Percentiles rank a stretch among this genome's conserved stretches.
These are phyloP conservation scores for Oscheius onirici DNA, from an alignment of 2,888 invertebrate species.

Conservation along the genomic window DNA sequence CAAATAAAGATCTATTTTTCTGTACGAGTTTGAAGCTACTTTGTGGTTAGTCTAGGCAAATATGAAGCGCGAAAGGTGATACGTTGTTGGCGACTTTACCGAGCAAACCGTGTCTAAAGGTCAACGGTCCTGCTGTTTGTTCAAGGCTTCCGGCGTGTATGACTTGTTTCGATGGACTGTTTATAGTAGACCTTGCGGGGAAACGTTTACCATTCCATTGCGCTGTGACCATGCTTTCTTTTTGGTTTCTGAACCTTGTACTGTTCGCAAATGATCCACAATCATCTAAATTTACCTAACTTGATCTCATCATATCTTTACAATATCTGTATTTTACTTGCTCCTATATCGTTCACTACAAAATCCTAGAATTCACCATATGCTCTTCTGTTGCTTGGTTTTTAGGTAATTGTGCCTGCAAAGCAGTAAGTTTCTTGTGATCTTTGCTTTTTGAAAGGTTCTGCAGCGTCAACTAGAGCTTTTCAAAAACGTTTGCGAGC, in stretches of 20 bases:
- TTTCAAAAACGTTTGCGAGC: too few species aligned
- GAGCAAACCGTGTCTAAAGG: constrained; percentile 25
- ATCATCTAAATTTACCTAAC: too few species aligned
- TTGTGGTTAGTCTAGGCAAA: neutral
- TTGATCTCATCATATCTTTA: too few species aligned
- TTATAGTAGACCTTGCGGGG: constrained; percentile 10
- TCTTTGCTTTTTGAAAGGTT: constrained; percentile 11
- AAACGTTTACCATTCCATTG: neutral
- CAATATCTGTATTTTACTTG: too few species aligned
- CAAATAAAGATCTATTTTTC: neutral
- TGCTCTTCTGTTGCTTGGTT: neutral
- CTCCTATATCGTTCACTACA: too few species aligned
- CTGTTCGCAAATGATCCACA: too few species aligned
- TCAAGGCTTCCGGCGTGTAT: constrained; percentile 28
- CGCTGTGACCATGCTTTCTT: neutral
- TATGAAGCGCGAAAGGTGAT: constrained; percentile 17
- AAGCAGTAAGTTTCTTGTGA: neutral
- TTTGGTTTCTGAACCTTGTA: neutral
- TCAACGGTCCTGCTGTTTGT: constrained; percentile 27
- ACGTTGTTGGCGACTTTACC: constrained; percentile 24
- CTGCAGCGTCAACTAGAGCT: too few species aligned
- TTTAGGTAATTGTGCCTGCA: constrained; percentile 4
- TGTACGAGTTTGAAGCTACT: neutral
- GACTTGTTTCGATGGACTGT: constrained; percentile 30
- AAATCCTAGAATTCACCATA: neutral